Conservation (phyloP, 2,113 vertebrate species). For the Oreochromis spilurus region DNA sequence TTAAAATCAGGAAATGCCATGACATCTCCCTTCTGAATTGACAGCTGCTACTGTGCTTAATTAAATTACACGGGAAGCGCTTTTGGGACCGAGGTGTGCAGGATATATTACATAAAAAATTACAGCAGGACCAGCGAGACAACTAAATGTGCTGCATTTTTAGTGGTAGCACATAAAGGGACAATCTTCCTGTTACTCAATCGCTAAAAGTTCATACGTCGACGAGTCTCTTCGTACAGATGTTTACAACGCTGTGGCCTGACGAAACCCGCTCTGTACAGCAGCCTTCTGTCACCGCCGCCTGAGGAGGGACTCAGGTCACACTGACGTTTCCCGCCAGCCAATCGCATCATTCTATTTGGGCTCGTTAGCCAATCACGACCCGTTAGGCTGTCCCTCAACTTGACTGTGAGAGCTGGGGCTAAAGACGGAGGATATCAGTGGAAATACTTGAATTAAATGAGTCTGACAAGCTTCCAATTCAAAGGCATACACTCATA, state of each 20-base stretch:
- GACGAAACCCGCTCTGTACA: neutral
- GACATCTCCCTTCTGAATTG: neutral
- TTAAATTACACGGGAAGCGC: neutral
- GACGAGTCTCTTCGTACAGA: neutral
- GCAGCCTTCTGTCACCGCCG: neutral
- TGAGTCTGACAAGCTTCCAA: neutral
- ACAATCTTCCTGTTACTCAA: neutral
- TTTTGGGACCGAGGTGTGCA: neutral
- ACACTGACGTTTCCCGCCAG: neutral
- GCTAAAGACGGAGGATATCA: neutral
- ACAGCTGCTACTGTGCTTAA: neutral
- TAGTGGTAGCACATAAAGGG: neutral
- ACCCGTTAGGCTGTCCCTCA: neutral
- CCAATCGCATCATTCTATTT: slow-evolving; percentile 39
- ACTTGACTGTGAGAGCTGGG: slow-evolving; percentile 58
- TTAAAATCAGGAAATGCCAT: neutral
- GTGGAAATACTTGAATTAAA: neutral
- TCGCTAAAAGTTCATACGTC: neutral
- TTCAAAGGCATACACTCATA: neutral
- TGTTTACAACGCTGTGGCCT: neutral
- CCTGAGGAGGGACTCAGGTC: neutral
- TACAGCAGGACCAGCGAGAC: neutral
- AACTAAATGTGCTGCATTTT: neutral
- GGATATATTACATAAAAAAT: neutral
- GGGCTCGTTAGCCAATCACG: slow-evolving; percentile 43